phyloP scores from a whole-genome alignment of 1,140 invertebrate species.

The Gyrodactylus salaris region DNA sequence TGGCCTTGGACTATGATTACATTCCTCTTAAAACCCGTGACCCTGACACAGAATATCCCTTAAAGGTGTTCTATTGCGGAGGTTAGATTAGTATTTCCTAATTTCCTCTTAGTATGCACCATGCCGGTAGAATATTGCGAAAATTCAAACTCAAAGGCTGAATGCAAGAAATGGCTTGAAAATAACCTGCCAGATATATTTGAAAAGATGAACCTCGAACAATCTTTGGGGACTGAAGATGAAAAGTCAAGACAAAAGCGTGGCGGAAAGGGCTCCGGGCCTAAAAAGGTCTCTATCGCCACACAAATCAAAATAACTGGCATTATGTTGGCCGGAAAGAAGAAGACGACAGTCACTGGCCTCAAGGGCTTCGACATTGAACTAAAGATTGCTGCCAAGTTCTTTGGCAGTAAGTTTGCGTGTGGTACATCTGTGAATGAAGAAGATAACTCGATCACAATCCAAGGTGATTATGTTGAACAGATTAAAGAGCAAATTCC shows the following conservation, averaged over 20 bases:
- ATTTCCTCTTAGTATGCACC: constrained; percentile 33
- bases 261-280: constrained; percentile 56
- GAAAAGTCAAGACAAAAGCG: constrained; percentile 52
- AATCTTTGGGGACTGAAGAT: constrained; percentile 34
- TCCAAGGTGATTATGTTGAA: constrained; percentile 62
- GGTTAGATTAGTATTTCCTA: constrained; percentile 12
- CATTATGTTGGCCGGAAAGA: too few relatives aligned
- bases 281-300: constrained; percentile 56
- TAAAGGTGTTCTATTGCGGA: constrained; percentile 58
- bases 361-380: constrained; percentile 67
- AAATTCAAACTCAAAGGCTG: constrained; percentile 80
- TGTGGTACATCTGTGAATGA: constrained; percentile 90
- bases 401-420: constrained; percentile 82
- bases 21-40: too few relatives aligned
- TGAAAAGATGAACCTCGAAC: constrained; percentile 37
- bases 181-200: constrained; percentile 65
- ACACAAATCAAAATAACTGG: too few relatives aligned
- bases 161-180: constrained; percentile 80
- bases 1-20: too few relatives aligned
- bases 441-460: constrained; percentile 93
- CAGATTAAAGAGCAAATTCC: too few relatives aligned
- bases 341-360: constrained; percentile 48
- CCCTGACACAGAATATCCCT: constrained; percentile 38
- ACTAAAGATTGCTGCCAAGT: constrained; percentile 80
- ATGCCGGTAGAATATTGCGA: constrained; percentile 89